Evolutionary conservation across 2,113 vertebrate species (phyloP), one percentile per base, ranked within the genome.

Genomic region (Indicator indicator): DNA sequence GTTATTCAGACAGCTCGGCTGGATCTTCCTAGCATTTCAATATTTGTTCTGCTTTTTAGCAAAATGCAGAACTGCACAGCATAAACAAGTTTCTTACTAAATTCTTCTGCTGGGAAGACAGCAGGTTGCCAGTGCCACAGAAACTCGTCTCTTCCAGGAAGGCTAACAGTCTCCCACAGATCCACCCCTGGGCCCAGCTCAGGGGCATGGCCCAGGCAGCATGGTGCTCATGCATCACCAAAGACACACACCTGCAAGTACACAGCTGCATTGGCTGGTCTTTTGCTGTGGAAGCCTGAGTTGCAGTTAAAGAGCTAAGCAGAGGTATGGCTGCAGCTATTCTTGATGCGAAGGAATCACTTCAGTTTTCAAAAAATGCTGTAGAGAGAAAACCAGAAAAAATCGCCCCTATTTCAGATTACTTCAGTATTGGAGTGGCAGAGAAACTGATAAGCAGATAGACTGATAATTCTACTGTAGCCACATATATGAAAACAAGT

Each of bases 31-130:
- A 56, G 38, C 8, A 2, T 52, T 83, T 63, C 67, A 78, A 10
- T 88, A 91, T 91, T 91, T 89, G 69, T 72, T 79, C 33, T 85
- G 26, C 50, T 72, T 75, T 83, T 69, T 20, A 73, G 85, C 28
- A 89, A 79, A 52, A 54, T 62, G 23, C 15, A 56, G 63, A 79
- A 60, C 33, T 33, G 19, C 26, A 69, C 78, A 79, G 15, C 21
- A 2, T 33, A 12, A 38, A 2, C 32, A 12, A 38, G 9, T 65
- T 82, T 54, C 50, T 64, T 38, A 42, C 24, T 72, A 27, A 71
- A 46, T 16, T 67, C 30, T 52, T 11, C 42, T 65, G 8, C 40
- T 55, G 27, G n/a, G 32, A 78, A 59, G 48, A n/a, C 26, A 59
- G 63, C 38, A 50, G 1, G 0, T 60, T 52, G 38, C 7, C 56